These are phyloP conservation scores for Dendroctonus ponderosae DNA, from an alignment of 1,140 invertebrate species.

Conservation along the genomic window DNA sequence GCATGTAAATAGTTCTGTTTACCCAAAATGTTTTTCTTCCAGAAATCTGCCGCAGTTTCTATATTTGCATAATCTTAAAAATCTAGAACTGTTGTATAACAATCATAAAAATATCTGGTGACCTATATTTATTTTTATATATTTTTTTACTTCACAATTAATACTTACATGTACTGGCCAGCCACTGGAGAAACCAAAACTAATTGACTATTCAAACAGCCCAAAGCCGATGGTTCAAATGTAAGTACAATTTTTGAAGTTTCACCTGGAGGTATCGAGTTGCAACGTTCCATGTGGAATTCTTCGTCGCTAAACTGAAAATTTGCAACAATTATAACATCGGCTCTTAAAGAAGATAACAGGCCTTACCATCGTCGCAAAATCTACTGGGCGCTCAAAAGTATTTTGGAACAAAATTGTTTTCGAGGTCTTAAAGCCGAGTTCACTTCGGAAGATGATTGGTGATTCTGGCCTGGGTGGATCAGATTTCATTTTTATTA, in stretches of 20 bases:
- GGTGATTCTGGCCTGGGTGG: slow-evolving; percentile 30
- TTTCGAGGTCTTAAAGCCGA: slow-evolving; percentile 31
- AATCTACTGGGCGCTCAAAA: slow-evolving; percentile 18
- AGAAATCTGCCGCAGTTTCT: too few species aligned
- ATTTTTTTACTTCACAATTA: background rate
- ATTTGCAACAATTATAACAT: background rate
- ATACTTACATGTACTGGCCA: slow-evolving; percentile 40
- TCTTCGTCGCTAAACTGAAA: slow-evolving; percentile 37
- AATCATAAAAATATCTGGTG: too few species aligned
- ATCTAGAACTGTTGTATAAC: too few species aligned
- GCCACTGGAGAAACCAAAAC: slow-evolving; percentile 33
- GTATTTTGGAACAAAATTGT: slow-evolving; percentile 28
- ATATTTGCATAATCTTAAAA: too few species aligned
- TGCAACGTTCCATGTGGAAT: slow-evolving; percentile 30
- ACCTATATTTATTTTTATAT: background rate
- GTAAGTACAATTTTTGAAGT: slow-evolving; percentile 24
- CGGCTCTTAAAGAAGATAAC: background rate
- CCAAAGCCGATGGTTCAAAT: slow-evolving; percentile 39
- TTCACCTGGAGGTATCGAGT: slow-evolving; percentile 18
- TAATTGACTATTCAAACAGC: slow-evolving; percentile 30
- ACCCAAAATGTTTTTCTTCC: too few species aligned
- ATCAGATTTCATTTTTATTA: slow-evolving; percentile 32
- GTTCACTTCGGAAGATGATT: slow-evolving; percentile 27
- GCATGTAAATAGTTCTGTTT: too few species aligned
- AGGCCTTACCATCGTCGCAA: slow-evolving; percentile 22